These are phyloP conservation scores for Hypsopygia costalis DNA, from an alignment of 2,888 invertebrate genomes.

Conservation along the genomic window DNA sequence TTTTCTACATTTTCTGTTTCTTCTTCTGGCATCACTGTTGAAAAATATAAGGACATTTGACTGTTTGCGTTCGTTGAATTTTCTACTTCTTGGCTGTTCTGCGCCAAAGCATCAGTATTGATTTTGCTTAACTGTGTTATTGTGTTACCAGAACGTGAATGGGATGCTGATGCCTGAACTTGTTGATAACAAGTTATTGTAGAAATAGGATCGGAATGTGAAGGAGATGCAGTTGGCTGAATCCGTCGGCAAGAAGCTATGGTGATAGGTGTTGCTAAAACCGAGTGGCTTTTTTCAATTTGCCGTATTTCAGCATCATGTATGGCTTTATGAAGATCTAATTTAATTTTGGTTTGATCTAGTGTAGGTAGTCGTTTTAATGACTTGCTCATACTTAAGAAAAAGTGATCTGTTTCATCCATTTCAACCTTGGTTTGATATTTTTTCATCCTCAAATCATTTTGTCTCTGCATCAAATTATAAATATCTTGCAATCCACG, in stretches of 20 bases:
- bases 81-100: too few relatives aligned
- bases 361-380: conserved; percentile 24
- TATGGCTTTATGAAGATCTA: conserved; percentile 26
- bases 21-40: too few relatives aligned
- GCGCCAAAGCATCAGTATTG: too few relatives aligned
- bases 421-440: conserved; percentile 16
- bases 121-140: neutral
- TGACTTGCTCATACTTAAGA: conserved; percentile 29
- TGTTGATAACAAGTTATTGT: neutral
- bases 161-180: too few relatives aligned
- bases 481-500: conserved; percentile 12
- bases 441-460: conserved; percentile 17
- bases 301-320: conserved; percentile 22
- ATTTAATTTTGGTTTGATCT: conserved; percentile 28
- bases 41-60: too few relatives aligned
- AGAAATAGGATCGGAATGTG: neutral
- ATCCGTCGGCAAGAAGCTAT: too few relatives aligned
- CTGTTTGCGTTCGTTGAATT: too few relatives aligned
- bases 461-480: conserved; percentile 21
- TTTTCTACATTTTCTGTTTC: neutral
- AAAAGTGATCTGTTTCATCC: conserved; percentile 27
- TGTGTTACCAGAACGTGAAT: neutral
- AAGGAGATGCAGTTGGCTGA: too few relatives aligned
- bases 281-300: conserved; percentile 18
- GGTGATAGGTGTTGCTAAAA: conserved; percentile 1